A percentile compares a stretch with the other conserved stretches of the same genome.
phyloP scores from a whole-genome alignment of 2,797 vertebrate genomes.

The Arrhamphus sclerolepis region DNA sequence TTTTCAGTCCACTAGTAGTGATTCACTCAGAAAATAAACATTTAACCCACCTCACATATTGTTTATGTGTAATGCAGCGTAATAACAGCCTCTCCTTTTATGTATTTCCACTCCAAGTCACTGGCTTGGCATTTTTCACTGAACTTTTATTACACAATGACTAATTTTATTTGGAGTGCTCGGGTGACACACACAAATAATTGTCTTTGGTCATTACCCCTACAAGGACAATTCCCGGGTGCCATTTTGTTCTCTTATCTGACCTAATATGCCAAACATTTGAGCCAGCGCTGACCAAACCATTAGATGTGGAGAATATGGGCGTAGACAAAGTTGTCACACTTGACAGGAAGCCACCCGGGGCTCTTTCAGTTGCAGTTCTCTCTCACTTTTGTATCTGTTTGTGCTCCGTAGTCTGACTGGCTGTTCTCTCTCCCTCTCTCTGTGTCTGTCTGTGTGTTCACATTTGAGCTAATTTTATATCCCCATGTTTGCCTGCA shows the following conservation, averaged over 20 bases:
- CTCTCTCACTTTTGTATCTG: constrained; percentile 3
- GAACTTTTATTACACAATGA: constrained; percentile 27
- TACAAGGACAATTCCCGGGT: constrained; percentile 23
- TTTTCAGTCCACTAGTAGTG: neutral
- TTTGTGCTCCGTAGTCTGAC: constrained; percentile 1
- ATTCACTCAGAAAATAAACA: constrained; percentile 8
- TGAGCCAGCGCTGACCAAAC: constrained; percentile 29
- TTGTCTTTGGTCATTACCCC: constrained; percentile 42
- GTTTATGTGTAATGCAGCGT: constrained; percentile 7
- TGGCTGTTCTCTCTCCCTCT: neutral
- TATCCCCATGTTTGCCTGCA: constrained; percentile 39
- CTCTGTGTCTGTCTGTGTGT: constrained; percentile 25
- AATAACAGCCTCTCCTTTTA: neutral
- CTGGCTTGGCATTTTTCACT: constrained; percentile 8
- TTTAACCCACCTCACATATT: neutral
- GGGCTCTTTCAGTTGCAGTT: constrained; percentile 19
- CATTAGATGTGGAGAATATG: constrained; percentile 19
- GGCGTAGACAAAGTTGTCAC: constrained; percentile 23
- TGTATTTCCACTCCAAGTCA: neutral
- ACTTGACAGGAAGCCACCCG: constrained; percentile 36
- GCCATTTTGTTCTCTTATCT: constrained; percentile 44
- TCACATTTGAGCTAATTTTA: constrained; percentile 69
- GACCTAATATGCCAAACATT: constrained; percentile 33
- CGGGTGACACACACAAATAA: constrained; percentile 18
- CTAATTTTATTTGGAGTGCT: constrained; percentile 38